Percentiles rank a stretch among this genome's conserved stretches.
These are phyloP conservation scores for Eucriotettix oculatus DNA, from an alignment of 2,888 invertebrate species.

Conservation along the genomic window DNA sequence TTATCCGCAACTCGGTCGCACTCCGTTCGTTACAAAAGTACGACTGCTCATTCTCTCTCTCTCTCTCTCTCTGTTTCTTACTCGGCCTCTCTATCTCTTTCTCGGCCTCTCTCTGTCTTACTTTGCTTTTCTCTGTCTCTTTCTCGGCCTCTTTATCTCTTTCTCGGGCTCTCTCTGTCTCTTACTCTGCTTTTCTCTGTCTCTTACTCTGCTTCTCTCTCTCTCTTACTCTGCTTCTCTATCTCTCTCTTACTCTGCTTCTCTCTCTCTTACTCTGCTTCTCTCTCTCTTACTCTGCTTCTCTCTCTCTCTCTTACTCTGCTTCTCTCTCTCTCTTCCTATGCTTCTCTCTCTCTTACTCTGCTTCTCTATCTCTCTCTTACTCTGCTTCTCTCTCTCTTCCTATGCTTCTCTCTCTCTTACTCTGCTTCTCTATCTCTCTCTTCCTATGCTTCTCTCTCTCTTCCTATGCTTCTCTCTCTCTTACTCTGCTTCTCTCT, in stretches of 20 bases:
- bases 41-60: background rate
- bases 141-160: too few species aligned
- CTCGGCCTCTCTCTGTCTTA: background rate
- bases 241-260: background rate
- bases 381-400: too few species aligned
- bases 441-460: background rate
- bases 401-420: too few species aligned
- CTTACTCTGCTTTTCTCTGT: background rate
- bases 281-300: background rate
- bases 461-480: background rate
- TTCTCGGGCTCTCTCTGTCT: too few species aligned
- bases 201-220: background rate
- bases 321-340: background rate
- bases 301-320: fast-evolving
- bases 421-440: background rate
- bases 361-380: too few species aligned
- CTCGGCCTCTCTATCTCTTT: background rate
- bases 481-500: background rate
- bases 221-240: background rate
- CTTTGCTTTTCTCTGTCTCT: too few species aligned
- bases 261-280: background rate
- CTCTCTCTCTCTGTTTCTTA: background rate
- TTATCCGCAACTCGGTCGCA: background rate
- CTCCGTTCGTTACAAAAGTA: background rate
- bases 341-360: background rate